Base-by-base conservation (phyloP, 2,113 vertebrate species). In the Halcyon malimbica region DNA sequence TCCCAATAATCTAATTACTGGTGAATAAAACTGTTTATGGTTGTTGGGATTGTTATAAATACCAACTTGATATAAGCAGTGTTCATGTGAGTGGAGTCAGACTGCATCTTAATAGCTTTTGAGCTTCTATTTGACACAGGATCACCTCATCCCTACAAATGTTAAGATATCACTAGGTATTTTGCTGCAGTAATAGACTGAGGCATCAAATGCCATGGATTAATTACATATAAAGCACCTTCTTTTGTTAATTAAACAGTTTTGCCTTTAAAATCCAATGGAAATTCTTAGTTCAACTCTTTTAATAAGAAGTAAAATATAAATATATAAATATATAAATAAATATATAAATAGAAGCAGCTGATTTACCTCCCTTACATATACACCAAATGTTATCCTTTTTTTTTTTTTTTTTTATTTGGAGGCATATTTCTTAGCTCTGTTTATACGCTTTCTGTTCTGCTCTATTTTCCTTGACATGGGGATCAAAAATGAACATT, bases 361-460 rank as follows among this genome's bases (percentile, higher is more conserved):
- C 7, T 63, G 15, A 37, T 86, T 65, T 76, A 25, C 5, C 6
- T 77, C 6, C 12, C 11, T 67, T 37, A 50, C 18, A 57, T 73
- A 42, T 7, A 46, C 2, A 69, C 1, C 2, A 26, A 7, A 33
- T 56, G 68, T 60, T 39, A n/a, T 51, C 3, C 3, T 31, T 87
- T 57, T 64, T 57, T 29, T 16, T 4, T 4, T 2, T 31, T 90
- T 48, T 64, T 57, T 26, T 18, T 4, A 17, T 28, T 56, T 75
- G 5, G 29, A 51, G 5, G 16, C 0, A 0, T 42, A 18, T 69
- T 69, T 48, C 1, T 74, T 77, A 16, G 0, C 21, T 85, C 16
- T 57, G 9, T 89, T 90, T 64, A 3, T 23, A 28, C 3, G 6
- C 11, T 50, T 88, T 74, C 33, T 31, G 17, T 73, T 79, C 56